A percentile compares a stretch with the other conserved stretches of the same genome.
Evolutionary conservation across 2,888 invertebrate genomes (phyloP).

Genomic region (Mimachlamys varia): DNA sequence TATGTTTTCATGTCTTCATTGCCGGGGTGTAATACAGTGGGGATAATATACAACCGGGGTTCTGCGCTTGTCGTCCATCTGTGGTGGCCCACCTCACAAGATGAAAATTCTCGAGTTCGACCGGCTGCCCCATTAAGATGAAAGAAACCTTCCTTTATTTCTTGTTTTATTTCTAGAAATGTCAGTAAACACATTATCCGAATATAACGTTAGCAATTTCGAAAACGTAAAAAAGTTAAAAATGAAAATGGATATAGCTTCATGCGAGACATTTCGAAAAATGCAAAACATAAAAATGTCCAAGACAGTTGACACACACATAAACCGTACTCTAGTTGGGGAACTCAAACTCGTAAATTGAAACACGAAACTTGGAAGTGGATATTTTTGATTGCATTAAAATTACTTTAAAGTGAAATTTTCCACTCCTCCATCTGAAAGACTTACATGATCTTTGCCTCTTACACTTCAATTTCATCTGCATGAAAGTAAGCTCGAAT

Average conservation of each 20-base stretch:
- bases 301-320: not conserved
- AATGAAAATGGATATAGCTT: conserved; percentile 33
- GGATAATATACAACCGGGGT: conserved; percentile 3
- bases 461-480: conserved; percentile 29
- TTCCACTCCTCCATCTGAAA: conserved; percentile 29
- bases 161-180: conserved; percentile 29
- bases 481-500: not conserved
- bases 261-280: conserved; percentile 31
- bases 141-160: conserved; percentile 28
- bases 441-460: conserved; percentile 34
- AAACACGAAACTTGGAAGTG: conserved; percentile 27
- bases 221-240: conserved; percentile 31
- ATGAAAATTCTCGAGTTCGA: conserved; percentile 16
- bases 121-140: conserved; percentile 6
- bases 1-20: conserved; percentile 27
- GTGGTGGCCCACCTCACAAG: conserved; percentile 20
- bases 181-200: conserved; percentile 31
- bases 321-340: conserved; percentile 33
- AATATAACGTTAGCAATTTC: conserved; percentile 33
- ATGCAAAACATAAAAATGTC: conserved; percentile 31
- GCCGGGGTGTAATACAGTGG: not conserved
- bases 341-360: conserved; percentile 34
- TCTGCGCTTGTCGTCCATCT: conserved; percentile 31
- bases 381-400: conserved; percentile 36
- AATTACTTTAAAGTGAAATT: conserved; percentile 36